These are phyloP conservation scores for Paedocypris sp. DNA, from an alignment of 2,113 vertebrate genomes.

Conservation along the genomic window DNA sequence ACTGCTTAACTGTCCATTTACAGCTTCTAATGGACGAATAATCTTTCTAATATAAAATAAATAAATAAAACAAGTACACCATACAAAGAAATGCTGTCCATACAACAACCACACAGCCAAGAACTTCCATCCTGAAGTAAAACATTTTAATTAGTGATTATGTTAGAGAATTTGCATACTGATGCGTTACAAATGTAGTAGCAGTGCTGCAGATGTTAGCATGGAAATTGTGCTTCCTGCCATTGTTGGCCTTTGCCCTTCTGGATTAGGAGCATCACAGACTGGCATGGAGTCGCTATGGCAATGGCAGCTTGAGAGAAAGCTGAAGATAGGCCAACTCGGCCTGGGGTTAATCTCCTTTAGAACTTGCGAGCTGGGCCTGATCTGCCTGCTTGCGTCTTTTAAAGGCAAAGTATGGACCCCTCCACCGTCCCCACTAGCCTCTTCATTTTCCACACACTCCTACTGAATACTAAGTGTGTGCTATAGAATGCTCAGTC, in stretches of 20 bases:
- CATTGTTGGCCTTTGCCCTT: slow-evolving; percentile 8
- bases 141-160: too few species aligned
- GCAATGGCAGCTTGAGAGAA: slow-evolving; percentile 65
- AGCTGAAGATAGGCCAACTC: slow-evolving; percentile 54
- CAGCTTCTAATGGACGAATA: too few species aligned
- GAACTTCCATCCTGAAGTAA: too few species aligned
- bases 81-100: too few species aligned
- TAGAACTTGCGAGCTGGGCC: slow-evolving; percentile 60
- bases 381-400: slow-evolving; percentile 64
- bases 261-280: slow-evolving; percentile 24
- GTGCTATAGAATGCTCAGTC: slow-evolving; percentile 64
- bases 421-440: slow-evolving; percentile 57
- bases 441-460: slow-evolving; percentile 70
- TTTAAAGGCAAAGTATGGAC: slow-evolving; percentile 61
- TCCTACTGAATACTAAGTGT: slow-evolving; percentile 68
- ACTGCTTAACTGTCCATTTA: slow-evolving; percentile 1
- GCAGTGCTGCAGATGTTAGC: background rate
- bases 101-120: too few species aligned
- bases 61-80: too few species aligned
- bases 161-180: background rate
- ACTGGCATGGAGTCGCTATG: slow-evolving; percentile 52
- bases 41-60: too few species aligned
- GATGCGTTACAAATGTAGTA: background rate
- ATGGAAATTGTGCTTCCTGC: background rate
- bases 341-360: slow-evolving; percentile 66